phyloP scores from a whole-genome alignment of 2,888 invertebrate species.

The Callinectes sapidus region DNA sequence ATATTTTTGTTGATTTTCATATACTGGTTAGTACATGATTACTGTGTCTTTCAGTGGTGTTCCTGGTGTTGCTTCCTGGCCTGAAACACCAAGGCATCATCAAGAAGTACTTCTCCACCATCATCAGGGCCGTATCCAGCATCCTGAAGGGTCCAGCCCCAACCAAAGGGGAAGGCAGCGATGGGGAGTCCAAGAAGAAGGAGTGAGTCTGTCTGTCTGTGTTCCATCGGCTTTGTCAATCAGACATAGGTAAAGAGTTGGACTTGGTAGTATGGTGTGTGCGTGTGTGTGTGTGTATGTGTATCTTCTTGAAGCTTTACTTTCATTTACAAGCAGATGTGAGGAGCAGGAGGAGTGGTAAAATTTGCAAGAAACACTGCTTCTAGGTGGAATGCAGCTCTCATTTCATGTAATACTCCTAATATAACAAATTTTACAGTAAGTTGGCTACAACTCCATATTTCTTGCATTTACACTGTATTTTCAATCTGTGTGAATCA shows the following conservation, averaged over 20 bases:
- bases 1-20: no score
- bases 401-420: no score
- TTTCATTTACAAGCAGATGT: neutral
- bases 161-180: conserved; percentile 9
- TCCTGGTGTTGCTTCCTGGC: conserved; percentile 60
- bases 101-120: conserved; percentile 60
- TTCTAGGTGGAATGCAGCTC: neutral
- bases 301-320: neutral
- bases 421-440: no score
- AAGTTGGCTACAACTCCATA: neutral
- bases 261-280: neutral
- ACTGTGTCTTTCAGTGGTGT: conserved; percentile 46
- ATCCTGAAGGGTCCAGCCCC: conserved; percentile 45
- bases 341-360: neutral
- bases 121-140: conserved; percentile 41
- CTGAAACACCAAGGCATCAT: conserved; percentile 61
- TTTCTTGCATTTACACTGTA: neutral
- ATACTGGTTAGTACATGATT: no score
- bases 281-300: conserved; percentile 5
- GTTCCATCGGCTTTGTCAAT: neutral
- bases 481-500: no score
- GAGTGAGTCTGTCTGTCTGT: neutral
- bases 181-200: conserved; percentile 36
- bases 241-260: neutral
- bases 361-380: neutral